phyloP scores from a whole-genome alignment of 2,888 invertebrate genomes.

The Anaspis maculata region DNA sequence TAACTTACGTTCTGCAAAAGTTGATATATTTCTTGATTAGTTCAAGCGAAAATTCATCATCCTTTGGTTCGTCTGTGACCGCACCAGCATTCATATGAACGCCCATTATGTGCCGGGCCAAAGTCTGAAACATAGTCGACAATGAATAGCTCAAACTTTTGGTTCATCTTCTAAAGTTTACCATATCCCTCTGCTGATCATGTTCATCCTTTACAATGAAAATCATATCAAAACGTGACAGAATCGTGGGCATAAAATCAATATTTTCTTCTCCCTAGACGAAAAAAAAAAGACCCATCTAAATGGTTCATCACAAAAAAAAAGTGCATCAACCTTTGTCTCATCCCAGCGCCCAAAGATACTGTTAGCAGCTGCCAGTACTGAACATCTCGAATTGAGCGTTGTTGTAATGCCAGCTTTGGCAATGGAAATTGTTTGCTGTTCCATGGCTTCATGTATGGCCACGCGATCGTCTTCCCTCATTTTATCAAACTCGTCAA shows the following conservation, averaged over 20 bases:
- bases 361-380: conserved; percentile 98
- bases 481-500: conserved; percentile 99
- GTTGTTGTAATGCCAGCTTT: conserved; percentile 99
- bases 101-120: conserved; percentile 95
- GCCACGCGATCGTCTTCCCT: conserved; percentile 97
- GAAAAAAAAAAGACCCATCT: no score
- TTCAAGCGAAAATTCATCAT: conserved; percentile 80
- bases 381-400: conserved; percentile 95
- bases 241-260: conserved; percentile 99
- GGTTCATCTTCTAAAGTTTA: conserved; percentile 34
- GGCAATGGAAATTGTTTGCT: conserved; percentile 98
- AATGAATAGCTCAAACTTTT: background rate
- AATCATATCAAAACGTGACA: conserved; percentile 99
- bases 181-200: conserved; percentile 77
- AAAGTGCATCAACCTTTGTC: conserved; percentile 66
- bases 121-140: conserved; percentile 51
- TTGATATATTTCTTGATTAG: conserved; percentile 86
- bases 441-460: conserved; percentile 99
- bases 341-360: conserved; percentile 99
- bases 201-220: conserved; percentile 98
- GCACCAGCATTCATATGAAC: conserved; percentile 85
- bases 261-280: conserved; percentile 88
- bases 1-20: conserved; percentile 71
- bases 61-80: conserved; percentile 46
- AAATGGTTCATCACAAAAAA: no score